Percentiles rank a stretch among this genome's conserved stretches.
phyloP scores from a whole-genome alignment of 2,797 vertebrate species.

The Poeciliopsis paucimaculata region DNA sequence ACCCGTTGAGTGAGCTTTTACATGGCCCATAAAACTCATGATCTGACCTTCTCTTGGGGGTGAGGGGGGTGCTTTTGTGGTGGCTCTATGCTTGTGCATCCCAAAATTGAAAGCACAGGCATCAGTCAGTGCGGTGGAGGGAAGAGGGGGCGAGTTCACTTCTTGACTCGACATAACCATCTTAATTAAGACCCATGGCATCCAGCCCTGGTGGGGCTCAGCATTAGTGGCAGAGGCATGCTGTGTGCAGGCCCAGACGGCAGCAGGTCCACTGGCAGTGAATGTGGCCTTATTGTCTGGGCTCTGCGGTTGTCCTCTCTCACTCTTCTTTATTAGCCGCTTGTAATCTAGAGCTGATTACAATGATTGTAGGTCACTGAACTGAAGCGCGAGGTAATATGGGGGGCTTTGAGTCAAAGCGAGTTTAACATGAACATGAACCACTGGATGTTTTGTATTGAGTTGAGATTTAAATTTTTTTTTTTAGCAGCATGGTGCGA shows the following conservation, averaged over 20 bases:
- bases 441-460: background rate
- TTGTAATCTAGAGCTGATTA: conserved; percentile 58
- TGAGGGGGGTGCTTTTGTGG: conserved; percentile 21
- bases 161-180: conserved; percentile 66
- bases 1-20: conserved; percentile 57
- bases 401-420: background rate
- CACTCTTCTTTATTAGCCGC: conserved; percentile 30
- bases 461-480: background rate
- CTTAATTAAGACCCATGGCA: conserved; percentile 71
- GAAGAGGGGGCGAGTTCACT: conserved; percentile 44
- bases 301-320: conserved; percentile 50
- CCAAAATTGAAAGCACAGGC: conserved; percentile 35
- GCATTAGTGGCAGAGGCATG: conserved; percentile 56
- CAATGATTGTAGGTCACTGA: conserved; percentile 40
- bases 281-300: conserved; percentile 51
- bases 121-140: conserved; percentile 11
- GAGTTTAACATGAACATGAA: conserved; percentile 1
- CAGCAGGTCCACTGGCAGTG: conserved; percentile 55
- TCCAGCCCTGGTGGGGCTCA: conserved; percentile 52
- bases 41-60: conserved; percentile 51
- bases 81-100: conserved; percentile 20
- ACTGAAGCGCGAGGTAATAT: conserved; percentile 11
- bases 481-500: background rate
- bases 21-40: conserved; percentile 63
- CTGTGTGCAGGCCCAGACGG: conserved; percentile 51